Conservation (phyloP, 2,113 vertebrate species). For the Sinocyclocheilus anshuiensis region DNA sequence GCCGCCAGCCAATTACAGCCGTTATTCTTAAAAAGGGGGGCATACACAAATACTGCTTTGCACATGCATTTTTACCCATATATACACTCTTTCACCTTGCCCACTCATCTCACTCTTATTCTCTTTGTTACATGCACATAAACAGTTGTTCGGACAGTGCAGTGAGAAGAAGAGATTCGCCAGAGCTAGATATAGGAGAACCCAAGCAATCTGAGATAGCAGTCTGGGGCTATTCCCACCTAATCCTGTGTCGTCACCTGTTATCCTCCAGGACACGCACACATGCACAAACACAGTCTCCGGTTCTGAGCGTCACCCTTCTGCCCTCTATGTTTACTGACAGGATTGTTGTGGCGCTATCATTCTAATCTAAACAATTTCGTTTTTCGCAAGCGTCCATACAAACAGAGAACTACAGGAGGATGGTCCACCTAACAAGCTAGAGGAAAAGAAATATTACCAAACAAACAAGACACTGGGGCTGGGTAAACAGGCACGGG, state of each 20-base stretch:
- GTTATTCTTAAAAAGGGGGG: background rate
- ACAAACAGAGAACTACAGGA: slow-evolving; percentile 17
- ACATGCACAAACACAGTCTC: background rate
- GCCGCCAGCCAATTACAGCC: slow-evolving; percentile 51
- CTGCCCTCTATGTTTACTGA: slow-evolving; percentile 17
- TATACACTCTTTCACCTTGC: background rate
- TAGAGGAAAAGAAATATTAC: background rate
- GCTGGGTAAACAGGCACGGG: slow-evolving; percentile 3
- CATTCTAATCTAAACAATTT: slow-evolving; percentile 13
- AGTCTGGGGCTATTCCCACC: slow-evolving; percentile 3
- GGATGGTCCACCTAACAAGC: slow-evolving; percentile 23
- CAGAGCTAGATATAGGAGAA: slow-evolving; percentile 12
- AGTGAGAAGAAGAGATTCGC: background rate
- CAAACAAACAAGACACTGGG: slow-evolving; percentile 21
- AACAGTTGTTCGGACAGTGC: background rate
- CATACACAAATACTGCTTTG: slow-evolving; percentile 8
- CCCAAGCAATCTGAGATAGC: slow-evolving; percentile 17
- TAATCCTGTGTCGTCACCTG: slow-evolving; percentile 37
- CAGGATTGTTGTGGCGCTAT: slow-evolving; percentile 16
- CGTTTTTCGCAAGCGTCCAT: background rate
- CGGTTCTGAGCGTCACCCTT: slow-evolving; percentile 6
- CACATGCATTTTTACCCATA: slow-evolving; percentile 3
- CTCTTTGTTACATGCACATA: background rate
- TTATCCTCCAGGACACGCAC: slow-evolving; percentile 6
- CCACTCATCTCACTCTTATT: background rate